Evolutionary conservation across 2,888 invertebrate species (phyloP).

Genomic region (Rugalucina vietnamica): DNA sequence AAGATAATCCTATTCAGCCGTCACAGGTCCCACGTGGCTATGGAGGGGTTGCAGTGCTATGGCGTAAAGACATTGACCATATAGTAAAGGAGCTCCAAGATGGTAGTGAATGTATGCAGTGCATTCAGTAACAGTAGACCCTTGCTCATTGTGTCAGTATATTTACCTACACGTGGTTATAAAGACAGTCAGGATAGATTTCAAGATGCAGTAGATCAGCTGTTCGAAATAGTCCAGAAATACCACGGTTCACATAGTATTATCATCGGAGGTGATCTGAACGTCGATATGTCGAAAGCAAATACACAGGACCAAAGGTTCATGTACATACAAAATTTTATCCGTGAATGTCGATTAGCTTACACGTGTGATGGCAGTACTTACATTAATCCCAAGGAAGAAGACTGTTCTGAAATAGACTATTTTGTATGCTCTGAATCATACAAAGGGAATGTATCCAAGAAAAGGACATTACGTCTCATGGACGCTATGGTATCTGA

Average conservation of each 20-base stretch:
- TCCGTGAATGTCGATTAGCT: not conserved
- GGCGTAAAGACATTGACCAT: slow-evolving; percentile 25
- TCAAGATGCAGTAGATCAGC: slow-evolving; percentile 14
- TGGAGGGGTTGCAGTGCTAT: slow-evolving; percentile 21
- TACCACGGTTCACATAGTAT: slow-evolving; percentile 7
- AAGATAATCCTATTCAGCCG: slow-evolving; percentile 15
- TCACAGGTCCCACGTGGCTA: slow-evolving; percentile 13
- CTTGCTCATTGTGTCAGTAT: slow-evolving; percentile 2
- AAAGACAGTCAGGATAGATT: not conserved
- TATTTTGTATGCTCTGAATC: not conserved
- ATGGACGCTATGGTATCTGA: too few species aligned
- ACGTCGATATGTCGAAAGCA: slow-evolving; percentile 6
- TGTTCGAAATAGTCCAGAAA: slow-evolving; percentile 6
- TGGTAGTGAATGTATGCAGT: slow-evolving; percentile 15
- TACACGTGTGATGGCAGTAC: not conserved
- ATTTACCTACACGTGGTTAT: slow-evolving; percentile 18
- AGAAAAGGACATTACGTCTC: too few species aligned
- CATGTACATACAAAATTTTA: slow-evolving; percentile 4
- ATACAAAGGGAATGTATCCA: not conserved
- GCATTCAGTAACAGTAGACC: slow-evolving; percentile 2
- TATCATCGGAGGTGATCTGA: slow-evolving; percentile 23
- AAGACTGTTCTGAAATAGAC: slow-evolving; percentile 29
- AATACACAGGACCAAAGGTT: not conserved
- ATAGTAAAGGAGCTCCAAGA: not conserved
- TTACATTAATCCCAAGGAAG: slow-evolving; percentile 14